Base-by-base conservation (phyloP, 2,113 vertebrate genomes). In the Halcyon senegalensis region DNA sequence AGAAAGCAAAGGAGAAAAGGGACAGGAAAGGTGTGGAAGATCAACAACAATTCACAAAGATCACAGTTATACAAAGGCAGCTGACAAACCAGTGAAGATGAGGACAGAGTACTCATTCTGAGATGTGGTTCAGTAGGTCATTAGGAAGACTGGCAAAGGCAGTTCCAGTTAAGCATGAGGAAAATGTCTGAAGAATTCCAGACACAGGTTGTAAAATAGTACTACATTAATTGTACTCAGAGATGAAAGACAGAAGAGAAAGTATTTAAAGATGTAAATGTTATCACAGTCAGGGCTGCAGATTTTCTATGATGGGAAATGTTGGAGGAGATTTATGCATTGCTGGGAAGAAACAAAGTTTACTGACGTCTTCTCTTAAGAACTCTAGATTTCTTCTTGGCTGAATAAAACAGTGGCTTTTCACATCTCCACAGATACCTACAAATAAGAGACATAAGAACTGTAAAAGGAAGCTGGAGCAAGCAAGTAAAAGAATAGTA, bases 341-440 rank as follows among this genome's bases (percentile, higher is more conserved):
- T 58, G 44, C 31, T 82, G 55, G 31, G 48, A 90, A 88, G 48
- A 90, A 76, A 31, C 25, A 70, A 89, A 64, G 33, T 89, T 63
- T 48, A 97, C 98, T 98, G 87, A 98, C 98, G 97, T 95, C 97
- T 97, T 92, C 85, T 98, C 91, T 98, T 98, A 20, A 96, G 88
- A 16, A 82, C 93, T 30, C 93, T 95, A 3, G 93, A 31, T 74
- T 90, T 98, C 72, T 96, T 91, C 1, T 94, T 66, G 43, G 50
- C 60, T 21, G 97, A 97, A 76, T 97, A 96, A 60, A 97, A 98
- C 51, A 98, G 84, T 4, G 98, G 97, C 58, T 96, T 98, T 68
- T 98, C 96, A 79, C 98, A 97, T 89, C 97, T 98, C 98, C 98
- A 98, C 33, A 94, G 7, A 69, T 72, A 98, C 90, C 98, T 98